Conservation (phyloP, 2,888 invertebrate genomes). For the Xanthia icteritia region DNA sequence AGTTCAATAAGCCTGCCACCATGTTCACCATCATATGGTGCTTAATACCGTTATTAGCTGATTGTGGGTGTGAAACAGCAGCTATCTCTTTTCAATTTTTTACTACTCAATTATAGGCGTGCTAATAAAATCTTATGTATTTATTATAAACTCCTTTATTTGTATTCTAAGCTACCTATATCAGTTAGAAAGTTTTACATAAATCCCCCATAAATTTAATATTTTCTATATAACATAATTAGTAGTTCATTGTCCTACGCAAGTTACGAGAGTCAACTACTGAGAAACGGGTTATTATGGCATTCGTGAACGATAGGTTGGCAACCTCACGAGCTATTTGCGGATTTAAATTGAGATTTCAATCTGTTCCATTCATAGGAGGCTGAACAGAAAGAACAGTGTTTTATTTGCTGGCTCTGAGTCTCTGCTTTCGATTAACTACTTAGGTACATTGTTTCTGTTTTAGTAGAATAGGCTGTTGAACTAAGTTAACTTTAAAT, state of each 20-base stretch:
- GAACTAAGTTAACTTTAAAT: not conserved
- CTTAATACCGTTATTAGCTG: slow-evolving; percentile 18
- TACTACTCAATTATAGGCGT: not conserved
- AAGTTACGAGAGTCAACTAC: slow-evolving; percentile 53
- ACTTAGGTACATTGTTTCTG: not conserved
- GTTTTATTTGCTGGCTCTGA: slow-evolving; percentile 15
- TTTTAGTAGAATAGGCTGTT: slow-evolving; percentile 6
- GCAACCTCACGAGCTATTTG: slow-evolving; percentile 57
- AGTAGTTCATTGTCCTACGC: slow-evolving; percentile 60
- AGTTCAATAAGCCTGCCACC: not conserved
- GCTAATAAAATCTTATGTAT: not conserved
- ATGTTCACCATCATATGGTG: too few relatives aligned
- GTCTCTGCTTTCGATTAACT: slow-evolving; percentile 12
- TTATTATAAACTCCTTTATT: not conserved
- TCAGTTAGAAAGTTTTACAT: slow-evolving; percentile 18
- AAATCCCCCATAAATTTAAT: slow-evolving; percentile 23
- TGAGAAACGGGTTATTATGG: slow-evolving; percentile 58
- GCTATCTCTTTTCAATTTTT: not conserved
- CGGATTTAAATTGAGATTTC: slow-evolving; percentile 54
- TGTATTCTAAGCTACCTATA: slow-evolving; percentile 16
- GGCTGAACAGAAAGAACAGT: slow-evolving; percentile 18
- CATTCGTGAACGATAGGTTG: slow-evolving; percentile 57
- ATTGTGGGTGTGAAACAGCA: slow-evolving; percentile 1
- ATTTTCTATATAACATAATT: slow-evolving; percentile 50
- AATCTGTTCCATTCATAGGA: slow-evolving; percentile 53